phyloP scores from a whole-genome alignment of 1,140 invertebrate species.

The Drosophila mauritiana region DNA sequence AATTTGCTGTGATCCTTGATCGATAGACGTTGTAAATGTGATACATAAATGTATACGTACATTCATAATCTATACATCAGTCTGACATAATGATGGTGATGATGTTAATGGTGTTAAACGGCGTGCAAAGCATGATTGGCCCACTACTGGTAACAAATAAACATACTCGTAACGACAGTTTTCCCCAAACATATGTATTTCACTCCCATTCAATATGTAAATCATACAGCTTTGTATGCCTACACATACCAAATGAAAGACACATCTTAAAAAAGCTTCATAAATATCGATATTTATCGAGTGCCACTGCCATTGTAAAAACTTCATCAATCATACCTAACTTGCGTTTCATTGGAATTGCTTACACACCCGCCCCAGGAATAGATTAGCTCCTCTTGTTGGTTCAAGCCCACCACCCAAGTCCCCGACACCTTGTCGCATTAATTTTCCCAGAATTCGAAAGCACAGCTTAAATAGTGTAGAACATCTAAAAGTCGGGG shows the following conservation, averaged over 20 bases:
- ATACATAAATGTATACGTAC: conserved; percentile 25
- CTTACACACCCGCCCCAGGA: conserved; percentile 5
- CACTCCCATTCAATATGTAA: conserved; percentile 35
- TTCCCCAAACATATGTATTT: conserved; percentile 14
- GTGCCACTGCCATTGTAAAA: conserved; percentile 66
- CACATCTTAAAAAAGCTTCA: conserved; percentile 52
- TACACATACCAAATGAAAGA: conserved; percentile 44
- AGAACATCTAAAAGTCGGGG: conserved; percentile 7
- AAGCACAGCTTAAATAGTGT: conserved; percentile 27
- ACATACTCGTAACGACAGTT: conserved; percentile 53
- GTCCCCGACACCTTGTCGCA: conserved; percentile 1
- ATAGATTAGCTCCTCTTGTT: conserved; percentile 13
- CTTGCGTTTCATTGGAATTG: conserved; percentile 24
- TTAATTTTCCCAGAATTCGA: not conserved
- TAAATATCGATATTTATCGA: conserved; percentile 19
- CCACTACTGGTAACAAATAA: conserved; percentile 84
- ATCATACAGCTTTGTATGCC: conserved; percentile 39
- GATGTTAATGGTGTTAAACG: conserved; percentile 72
- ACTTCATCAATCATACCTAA: conserved; percentile 54
- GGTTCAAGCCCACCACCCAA: conserved; percentile 8
- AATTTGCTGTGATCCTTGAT: conserved; percentile 59
- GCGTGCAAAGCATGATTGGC: conserved; percentile 84
- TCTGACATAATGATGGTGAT: conserved; percentile 38
- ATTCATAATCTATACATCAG: conserved; percentile 28
- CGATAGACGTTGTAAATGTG: conserved; percentile 74